Evolutionary conservation across 2,113 vertebrate species (phyloP).

Genomic region (Uria aalge): DNA sequence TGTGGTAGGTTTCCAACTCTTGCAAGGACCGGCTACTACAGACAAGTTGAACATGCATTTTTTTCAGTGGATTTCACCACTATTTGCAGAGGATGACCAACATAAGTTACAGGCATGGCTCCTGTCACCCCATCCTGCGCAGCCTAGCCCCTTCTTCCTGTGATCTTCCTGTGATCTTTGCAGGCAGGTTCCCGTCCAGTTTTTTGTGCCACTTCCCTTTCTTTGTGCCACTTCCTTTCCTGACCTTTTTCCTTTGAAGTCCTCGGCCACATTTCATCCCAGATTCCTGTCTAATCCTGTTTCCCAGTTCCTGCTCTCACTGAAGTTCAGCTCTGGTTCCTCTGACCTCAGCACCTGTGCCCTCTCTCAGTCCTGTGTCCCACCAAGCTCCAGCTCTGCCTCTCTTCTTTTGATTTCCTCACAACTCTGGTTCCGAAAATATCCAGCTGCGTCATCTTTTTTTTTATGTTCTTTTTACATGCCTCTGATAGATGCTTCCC

Average conservation of each 20-base stretch:
- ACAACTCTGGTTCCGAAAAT: neutral
- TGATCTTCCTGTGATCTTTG: neutral
- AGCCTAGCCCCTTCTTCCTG: neutral
- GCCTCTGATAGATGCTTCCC: neutral
- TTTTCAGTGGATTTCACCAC: neutral
- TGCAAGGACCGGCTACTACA: neutral
- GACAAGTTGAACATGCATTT: neutral
- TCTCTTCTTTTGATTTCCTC: neutral
- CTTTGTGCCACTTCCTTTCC: neutral
- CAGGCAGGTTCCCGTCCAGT: neutral
- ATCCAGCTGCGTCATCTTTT: neutral
- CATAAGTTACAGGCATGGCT: neutral
- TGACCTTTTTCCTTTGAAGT: neutral
- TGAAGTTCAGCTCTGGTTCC: accelerated
- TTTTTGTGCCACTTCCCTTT: neutral
- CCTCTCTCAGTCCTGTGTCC: neutral
- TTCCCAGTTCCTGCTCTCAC: neutral
- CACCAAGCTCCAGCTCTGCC: neutral
- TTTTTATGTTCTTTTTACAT: neutral
- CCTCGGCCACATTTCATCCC: neutral
- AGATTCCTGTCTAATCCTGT: neutral
- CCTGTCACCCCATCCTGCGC: neutral
- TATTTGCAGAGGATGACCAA: neutral
- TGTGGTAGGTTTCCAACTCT: neutral
- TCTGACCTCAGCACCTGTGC: neutral